Base-by-base conservation (phyloP, 2,888 invertebrate genomes). In the Tetranychus truncatus region DNA sequence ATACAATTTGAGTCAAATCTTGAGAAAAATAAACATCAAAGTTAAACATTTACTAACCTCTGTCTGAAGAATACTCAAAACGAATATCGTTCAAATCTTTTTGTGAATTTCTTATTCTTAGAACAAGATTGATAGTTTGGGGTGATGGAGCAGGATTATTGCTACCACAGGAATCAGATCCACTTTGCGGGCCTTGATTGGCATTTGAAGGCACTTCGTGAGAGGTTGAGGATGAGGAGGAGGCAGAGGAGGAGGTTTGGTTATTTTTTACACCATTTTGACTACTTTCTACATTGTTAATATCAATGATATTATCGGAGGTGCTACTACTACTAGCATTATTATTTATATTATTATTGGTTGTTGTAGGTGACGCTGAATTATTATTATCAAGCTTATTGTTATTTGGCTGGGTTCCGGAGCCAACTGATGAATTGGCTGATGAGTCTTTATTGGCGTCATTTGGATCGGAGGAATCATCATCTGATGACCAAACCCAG, bases 401-500 rank as follows among this genome's bases (percentile, higher is more conserved):
- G 15, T 15, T 55, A 55, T 55, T 55, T 55, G 55, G 55, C 34
- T 69, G 45, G 11, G 20, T 72, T 44, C 72, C 44, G 34, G 72
- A 72, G 15, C 72, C 46, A 44, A 20, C 20, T 6, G 72, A 72
- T 20, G 45, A 45, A 34, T 45, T 46, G n/a, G 72, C 20, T 9
- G 72, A 46, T 8, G 45, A 45, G 45, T 46, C 46, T 46, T 72
- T 72, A 20, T 72, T n/a, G 15, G 11, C 55, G 11, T 69, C 66
- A 55, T 73, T 73, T 20, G 46, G 72, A 72, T 72, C 72, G n/a
- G 72, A 72, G 21, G 65, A 65, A 80, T 94, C 91, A 81, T 95
- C 95, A 81, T 92, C 92, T 80, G 93, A 93, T 77, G 94, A 95
- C 95, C 96, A 97, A 77, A 95, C 94, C 96, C 96, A 96, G 83